These are phyloP conservation scores for Hirtodrosophila trivittata DNA, from an alignment of 2,888 invertebrate genomes.

Conservation along the genomic window DNA sequence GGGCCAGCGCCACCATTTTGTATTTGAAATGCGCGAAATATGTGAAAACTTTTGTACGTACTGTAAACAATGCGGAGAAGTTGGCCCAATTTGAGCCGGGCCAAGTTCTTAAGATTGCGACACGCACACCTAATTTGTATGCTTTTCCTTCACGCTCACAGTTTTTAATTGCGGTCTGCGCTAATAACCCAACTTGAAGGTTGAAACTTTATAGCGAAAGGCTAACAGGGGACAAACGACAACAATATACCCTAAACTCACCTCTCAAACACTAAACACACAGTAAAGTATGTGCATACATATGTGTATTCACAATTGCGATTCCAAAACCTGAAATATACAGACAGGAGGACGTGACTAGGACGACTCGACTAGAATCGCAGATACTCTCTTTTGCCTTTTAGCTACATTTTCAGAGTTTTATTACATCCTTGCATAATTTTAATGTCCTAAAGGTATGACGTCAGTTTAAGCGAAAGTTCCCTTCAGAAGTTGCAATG, in stretches of 20 bases:
- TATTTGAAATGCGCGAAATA: conserved; percentile 51
- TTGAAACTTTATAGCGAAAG: conserved; percentile 35
- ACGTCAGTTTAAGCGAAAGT: conserved; percentile 45
- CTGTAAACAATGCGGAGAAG: conserved; percentile 65
- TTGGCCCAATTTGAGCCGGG: conserved; percentile 57
- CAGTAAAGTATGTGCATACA: too few species aligned
- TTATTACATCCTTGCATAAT: too few species aligned
- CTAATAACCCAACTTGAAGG: conserved; percentile 63
- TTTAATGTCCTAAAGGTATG: conserved; percentile 8
- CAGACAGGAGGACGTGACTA: too few species aligned
- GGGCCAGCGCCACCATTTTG: conserved; percentile 68
- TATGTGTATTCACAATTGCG: too few species aligned
- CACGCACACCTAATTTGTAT: conserved; percentile 53
- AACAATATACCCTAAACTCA: too few species aligned
- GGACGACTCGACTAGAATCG: too few species aligned
- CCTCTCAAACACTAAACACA: too few species aligned
- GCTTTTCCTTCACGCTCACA: neutral
- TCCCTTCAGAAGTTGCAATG: conserved; percentile 4
- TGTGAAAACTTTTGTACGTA: conserved; percentile 45
- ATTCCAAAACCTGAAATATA: too few species aligned
- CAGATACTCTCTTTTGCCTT: neutral
- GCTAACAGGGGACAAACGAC: too few species aligned
- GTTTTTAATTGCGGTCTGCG: conserved; percentile 45
- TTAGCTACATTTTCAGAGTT: neutral
- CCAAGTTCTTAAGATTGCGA: conserved; percentile 48